A percentile compares a stretch with the other conserved stretches of the same genome.
phyloP scores from a whole-genome alignment of 2,113 vertebrate species.

The Nothocercus nigrocapillus region DNA sequence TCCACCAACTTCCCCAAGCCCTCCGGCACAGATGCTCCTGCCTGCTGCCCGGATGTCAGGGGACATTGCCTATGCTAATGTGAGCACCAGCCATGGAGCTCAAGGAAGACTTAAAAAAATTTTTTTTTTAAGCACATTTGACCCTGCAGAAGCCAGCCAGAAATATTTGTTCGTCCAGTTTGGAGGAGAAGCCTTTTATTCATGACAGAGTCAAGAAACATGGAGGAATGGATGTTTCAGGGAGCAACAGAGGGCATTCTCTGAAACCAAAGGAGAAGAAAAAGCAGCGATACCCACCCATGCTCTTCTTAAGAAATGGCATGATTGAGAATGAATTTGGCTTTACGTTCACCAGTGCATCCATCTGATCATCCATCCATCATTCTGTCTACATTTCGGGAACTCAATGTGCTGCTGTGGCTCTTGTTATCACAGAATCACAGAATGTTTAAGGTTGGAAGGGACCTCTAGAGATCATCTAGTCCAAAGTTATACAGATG shows the following conservation, averaged over 20 bases:
- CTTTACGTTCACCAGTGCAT: not conserved
- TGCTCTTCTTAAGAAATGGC: not conserved
- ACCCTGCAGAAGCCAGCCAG: not conserved
- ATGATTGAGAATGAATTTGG: accelerated
- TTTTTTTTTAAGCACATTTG: not conserved
- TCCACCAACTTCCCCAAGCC: conserved; percentile 35
- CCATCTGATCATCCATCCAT: accelerated
- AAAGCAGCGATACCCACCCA: accelerated
- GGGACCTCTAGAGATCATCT: no score
- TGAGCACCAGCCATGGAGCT: not conserved
- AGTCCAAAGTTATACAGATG: no score
- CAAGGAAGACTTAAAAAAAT: not conserved
- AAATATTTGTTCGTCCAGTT: accelerated
- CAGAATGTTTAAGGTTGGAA: no score
- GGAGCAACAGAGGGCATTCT: accelerated
- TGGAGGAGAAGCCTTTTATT: not conserved
- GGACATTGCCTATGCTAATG: not conserved
- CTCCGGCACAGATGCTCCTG: conserved; percentile 69
- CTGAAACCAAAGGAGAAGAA: not conserved
- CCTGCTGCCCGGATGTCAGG: conserved; percentile 26
- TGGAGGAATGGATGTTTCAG: not conserved
- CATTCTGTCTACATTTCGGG: not conserved
- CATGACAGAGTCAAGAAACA: not conserved
- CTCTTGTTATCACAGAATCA: no score
- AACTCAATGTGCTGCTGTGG: not conserved